phyloP scores from a whole-genome alignment of 2,888 invertebrate genomes.

The Brenthis ino region DNA sequence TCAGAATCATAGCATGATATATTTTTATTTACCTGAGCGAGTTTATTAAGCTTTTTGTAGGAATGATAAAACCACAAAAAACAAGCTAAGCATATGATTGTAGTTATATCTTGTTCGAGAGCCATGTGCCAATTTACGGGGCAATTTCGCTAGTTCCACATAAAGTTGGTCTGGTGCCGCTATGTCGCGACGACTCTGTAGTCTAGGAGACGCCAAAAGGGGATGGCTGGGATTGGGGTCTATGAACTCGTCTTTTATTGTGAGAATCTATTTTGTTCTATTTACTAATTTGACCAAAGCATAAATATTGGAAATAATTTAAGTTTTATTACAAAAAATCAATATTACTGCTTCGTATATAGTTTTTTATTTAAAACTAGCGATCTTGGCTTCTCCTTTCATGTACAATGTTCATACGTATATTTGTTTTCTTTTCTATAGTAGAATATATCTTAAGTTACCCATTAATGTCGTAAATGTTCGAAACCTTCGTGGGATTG shows the following conservation, averaged over 20 bases:
- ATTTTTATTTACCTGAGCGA: not conserved
- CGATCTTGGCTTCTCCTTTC: too few relatives aligned
- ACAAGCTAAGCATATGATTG: conserved; percentile 1
- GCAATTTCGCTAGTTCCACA: conserved; percentile 39
- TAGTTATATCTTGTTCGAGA: conserved; percentile 20
- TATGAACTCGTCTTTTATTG: conserved; percentile 21
- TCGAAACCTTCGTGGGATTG: too few relatives aligned
- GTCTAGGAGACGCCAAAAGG: conserved; percentile 61
- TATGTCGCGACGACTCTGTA: conserved; percentile 57
- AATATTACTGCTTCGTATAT: too few relatives aligned
- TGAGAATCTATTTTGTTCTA: not conserved
- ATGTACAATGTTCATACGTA: too few relatives aligned
- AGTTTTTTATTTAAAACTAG: too few relatives aligned
- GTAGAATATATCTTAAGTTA: too few relatives aligned
- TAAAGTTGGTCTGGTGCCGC: conserved; percentile 55
- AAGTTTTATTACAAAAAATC: too few relatives aligned
- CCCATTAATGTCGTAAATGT: too few relatives aligned
- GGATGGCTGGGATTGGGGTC: conserved; percentile 47
- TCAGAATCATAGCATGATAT: too few relatives aligned
- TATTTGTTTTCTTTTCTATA: too few relatives aligned
- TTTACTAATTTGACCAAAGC: not conserved
- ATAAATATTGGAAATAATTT: not conserved
- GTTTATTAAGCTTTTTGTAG: not conserved
- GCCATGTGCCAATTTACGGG: conserved; percentile 48
- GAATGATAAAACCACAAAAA: conserved; percentile 10